Evolutionary conservation across 2,113 vertebrate species (phyloP).

Genomic region (Pterocles burchelli): DNA sequence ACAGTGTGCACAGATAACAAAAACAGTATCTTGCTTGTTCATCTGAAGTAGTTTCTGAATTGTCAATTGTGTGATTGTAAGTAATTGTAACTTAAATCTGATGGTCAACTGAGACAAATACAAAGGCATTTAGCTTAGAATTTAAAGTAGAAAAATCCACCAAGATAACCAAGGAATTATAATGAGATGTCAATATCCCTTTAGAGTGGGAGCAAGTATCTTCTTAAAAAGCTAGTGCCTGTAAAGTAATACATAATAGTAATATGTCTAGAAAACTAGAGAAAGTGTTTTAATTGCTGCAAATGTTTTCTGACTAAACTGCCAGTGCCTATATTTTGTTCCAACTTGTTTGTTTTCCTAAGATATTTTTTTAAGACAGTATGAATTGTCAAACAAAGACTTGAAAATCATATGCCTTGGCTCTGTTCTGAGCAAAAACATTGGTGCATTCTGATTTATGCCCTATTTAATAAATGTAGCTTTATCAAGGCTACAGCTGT

Average conservation of each 20-base stretch:
- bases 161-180: neutral
- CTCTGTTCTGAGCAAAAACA: neutral
- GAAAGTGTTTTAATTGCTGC: neutral
- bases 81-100: constrained; percentile 50
- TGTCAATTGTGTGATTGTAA: constrained; percentile 45
- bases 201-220: neutral
- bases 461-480: neutral
- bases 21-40: constrained; percentile 66
- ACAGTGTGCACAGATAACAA: constrained; percentile 65
- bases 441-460: neutral
- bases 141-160: neutral
- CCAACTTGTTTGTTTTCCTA: neutral
- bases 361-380: neutral
- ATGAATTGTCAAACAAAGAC: neutral
- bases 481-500: neutral
- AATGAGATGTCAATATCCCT: neutral
- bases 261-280: neutral
- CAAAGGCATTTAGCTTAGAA: neutral
- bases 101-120: neutral
- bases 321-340: neutral
- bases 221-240: neutral
- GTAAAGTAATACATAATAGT: neutral
- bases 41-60: constrained; percentile 61
- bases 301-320: neutral
- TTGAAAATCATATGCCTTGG: neutral